phyloP scores from a whole-genome alignment of 1,140 invertebrate species.

The Leptinotarsa texana region DNA sequence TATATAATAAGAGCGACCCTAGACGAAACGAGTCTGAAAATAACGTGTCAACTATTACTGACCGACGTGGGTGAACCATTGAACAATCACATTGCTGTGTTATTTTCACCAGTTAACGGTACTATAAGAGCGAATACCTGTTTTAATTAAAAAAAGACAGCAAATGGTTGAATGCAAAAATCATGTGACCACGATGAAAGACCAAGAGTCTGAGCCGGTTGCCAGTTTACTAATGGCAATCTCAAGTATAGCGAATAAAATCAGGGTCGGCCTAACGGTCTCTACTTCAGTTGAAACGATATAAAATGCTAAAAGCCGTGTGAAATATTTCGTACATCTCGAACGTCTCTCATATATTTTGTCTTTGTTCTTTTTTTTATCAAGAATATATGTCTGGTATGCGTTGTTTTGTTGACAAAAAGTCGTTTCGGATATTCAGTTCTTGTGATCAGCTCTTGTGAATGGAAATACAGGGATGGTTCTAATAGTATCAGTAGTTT shows the following conservation, averaged over 20 bases:
- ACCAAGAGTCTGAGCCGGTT: conserved; percentile 29
- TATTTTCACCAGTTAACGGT: conserved; percentile 38
- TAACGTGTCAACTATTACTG: conserved; percentile 8
- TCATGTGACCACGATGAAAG: conserved; percentile 35
- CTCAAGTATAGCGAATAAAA: conserved; percentile 30
- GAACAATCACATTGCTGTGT: conserved; percentile 35
- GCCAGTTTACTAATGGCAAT: conserved; percentile 34
- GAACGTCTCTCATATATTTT: conserved; percentile 1
- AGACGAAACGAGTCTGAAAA: no score
- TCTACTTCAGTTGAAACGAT: conserved; percentile 17
- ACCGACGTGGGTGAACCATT: conserved; percentile 37
- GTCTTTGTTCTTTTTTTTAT: neutral
- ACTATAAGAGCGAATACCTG: conserved; percentile 39
- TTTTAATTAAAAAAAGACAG: conserved; percentile 41
- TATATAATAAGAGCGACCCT: no score
- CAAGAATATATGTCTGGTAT: neutral
- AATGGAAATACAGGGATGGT: no score
- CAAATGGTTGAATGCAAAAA: conserved; percentile 42
- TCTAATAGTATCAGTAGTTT: no score
- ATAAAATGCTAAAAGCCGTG: conserved; percentile 17
- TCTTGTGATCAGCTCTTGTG: neutral
- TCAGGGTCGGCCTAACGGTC: conserved; percentile 28
- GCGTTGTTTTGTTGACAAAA: neutral
- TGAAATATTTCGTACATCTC: conserved; percentile 11
- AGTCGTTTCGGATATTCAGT: neutral